Evolutionary conservation across 2,888 invertebrate genomes (phyloP), one percentile per base, ranked within the genome.

Genomic region (Dendrolimus pini): DNA sequence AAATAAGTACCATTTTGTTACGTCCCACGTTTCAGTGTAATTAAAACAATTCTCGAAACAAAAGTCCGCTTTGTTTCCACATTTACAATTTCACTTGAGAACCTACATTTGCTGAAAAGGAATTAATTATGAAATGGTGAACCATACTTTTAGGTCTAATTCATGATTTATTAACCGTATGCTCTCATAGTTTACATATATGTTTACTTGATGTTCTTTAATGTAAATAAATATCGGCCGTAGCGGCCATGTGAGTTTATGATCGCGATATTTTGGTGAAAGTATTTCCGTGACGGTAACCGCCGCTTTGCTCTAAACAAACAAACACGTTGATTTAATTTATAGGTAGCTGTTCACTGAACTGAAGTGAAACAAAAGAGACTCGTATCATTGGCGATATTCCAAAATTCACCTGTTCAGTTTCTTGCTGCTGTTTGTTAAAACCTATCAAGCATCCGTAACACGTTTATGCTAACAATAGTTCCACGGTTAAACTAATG

Each of bases 191-290:
- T 62, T 60, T 61, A 68, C 73, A 74, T 76, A 78, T 74, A 73
- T 75, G 75, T 75, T 67, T 67, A 62, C 66, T 61, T 61, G 70
- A 60, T 68, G 67, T 70, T 71, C 65, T 65, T 64, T 70, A 72
- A 69, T 71, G 74, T 76, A 82, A 79, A 81, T 81, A 83, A 80
- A 82, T 78, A 76, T 65, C 64, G 72, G 58, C 69, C 65, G 67
- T 69, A 69, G 66, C 61, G 66, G 70, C 67, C 71, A 71, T 67
- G 72, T 65, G 63, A 66, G 69, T 78, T 78, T 78, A 79, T 77
- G 77, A 78, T 76, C 77, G 76, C 69, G 74, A 75, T 80, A 78
- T 82, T 85, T 81, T 65, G 68, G 74, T 77, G 75, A 81, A 82
- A 80, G 78, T 81, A 79, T 83, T 83, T 82, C 77, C 70, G 74